These are phyloP conservation scores for Atherinosoma microstoma DNA, from an alignment of 2,797 vertebrate species.

Conservation along the genomic window DNA sequence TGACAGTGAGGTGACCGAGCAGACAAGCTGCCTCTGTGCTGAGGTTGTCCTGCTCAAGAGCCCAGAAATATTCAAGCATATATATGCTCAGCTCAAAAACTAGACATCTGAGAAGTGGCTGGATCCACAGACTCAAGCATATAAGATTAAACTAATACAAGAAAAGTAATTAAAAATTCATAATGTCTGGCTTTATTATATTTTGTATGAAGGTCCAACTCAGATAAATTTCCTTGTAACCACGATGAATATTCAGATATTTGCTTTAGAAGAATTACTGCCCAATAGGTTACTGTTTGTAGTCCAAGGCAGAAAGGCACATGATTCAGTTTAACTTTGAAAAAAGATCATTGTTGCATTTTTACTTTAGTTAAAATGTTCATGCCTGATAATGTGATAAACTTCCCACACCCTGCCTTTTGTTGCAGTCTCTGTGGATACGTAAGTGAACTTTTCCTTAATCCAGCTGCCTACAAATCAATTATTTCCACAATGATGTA, in stretches of 20 bases:
- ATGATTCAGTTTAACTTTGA: conserved; percentile 12
- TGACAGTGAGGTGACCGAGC: conserved; percentile 69
- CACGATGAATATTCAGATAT: conserved; percentile 5
- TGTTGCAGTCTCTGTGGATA: conserved; percentile 18
- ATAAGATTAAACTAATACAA: conserved; percentile 37
- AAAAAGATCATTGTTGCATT: conserved; percentile 19
- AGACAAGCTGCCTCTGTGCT: conserved; percentile 47
- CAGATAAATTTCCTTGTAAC: conserved; percentile 4
- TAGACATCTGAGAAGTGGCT: conserved; percentile 30
- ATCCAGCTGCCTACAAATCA: conserved; percentile 45
- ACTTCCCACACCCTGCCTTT: conserved; percentile 18
- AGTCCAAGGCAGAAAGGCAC: conserved; percentile 5
- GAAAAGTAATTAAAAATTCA: background rate
- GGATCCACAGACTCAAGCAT: conserved; percentile 16
- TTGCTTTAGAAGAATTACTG: background rate
- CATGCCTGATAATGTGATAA: conserved; percentile 19
- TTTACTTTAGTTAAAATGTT: conserved; percentile 21
- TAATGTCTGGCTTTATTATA: background rate
- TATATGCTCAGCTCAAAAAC: conserved; percentile 39
- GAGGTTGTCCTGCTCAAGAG: conserved; percentile 37
- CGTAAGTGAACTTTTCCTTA: conserved; percentile 12
- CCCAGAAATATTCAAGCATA: conserved; percentile 45
- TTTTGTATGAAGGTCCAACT: background rate
- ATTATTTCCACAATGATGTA: conserved; percentile 44
- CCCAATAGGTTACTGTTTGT: conserved; percentile 1